These are phyloP conservation scores for Spinibarbus caldwelli DNA, from an alignment of 2,797 vertebrate genomes.

Conservation along the genomic window DNA sequence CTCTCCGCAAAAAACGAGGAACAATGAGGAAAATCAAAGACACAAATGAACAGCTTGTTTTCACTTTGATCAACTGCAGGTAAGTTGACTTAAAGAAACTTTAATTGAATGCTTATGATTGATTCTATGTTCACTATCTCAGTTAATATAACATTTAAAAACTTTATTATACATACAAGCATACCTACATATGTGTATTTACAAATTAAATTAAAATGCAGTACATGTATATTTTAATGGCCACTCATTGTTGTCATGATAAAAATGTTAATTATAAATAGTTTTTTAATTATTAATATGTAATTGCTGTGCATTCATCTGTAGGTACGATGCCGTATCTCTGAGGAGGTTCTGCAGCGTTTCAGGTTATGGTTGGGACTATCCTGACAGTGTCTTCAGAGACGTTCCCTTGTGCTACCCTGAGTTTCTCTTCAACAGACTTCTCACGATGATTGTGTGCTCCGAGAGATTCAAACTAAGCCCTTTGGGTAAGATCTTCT, in stretches of 20 bases:
- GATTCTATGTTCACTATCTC: neutral
- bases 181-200: too few relatives aligned
- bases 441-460: slow-evolving; percentile 68
- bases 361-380: slow-evolving; percentile 78
- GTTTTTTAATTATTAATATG: neutral
- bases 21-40: neutral
- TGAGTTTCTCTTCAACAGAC: slow-evolving; percentile 65
- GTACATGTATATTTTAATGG: neutral
- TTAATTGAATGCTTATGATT: neutral
- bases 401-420: slow-evolving; percentile 75
- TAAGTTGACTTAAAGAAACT: slow-evolving; percentile 42
- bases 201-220: neutral
- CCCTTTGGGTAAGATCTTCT: slow-evolving; percentile 66
- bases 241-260: neutral
- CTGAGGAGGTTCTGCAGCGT: slow-evolving; percentile 73
- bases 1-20: slow-evolving; percentile 57
- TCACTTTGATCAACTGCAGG: slow-evolving; percentile 69
- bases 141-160: neutral
- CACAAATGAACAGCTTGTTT: slow-evolving; percentile 26
- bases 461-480: slow-evolving; percentile 67
- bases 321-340: slow-evolving; percentile 67
- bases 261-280: neutral
- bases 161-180: neutral
- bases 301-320: neutral
- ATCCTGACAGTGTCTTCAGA: slow-evolving; percentile 74